These are phyloP conservation scores for Calliopsis andreniformis DNA, from an alignment of 1,140 invertebrate genomes.

Conservation along the genomic window DNA sequence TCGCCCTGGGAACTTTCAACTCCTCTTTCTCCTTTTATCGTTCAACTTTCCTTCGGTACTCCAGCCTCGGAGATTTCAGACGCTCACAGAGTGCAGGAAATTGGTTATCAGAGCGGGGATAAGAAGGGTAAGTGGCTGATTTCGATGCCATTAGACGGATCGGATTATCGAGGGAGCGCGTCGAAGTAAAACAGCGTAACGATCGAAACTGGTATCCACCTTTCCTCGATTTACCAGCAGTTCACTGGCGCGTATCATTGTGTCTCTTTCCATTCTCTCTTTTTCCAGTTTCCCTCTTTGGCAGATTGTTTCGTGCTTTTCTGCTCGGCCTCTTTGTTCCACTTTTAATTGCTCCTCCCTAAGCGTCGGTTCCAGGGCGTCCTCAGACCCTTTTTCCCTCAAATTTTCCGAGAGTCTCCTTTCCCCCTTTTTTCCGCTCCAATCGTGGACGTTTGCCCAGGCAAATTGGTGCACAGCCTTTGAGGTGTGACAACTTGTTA, in stretches of 20 bases:
- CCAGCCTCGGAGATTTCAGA: too few relatives aligned
- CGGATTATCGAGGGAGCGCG: not conserved
- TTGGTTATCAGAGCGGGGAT: too few relatives aligned
- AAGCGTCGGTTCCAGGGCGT: constrained; percentile 1
- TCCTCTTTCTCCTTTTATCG: too few relatives aligned
- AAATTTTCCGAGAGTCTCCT: constrained; percentile 36
- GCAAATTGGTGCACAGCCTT: constrained; percentile 20
- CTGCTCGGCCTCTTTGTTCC: constrained; percentile 16
- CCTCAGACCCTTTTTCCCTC: constrained; percentile 6
- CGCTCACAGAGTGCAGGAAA: too few relatives aligned
- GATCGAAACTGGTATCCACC: constrained; percentile 24
- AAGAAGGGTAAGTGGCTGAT: too few relatives aligned
- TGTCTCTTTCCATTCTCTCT: not conserved
- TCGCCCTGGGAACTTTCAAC: too few relatives aligned
- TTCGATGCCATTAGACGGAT: too few relatives aligned
- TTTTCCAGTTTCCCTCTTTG: not conserved
- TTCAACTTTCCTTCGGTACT: too few relatives aligned
- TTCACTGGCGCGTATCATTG: constrained; percentile 16
- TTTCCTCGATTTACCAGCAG: constrained; percentile 9
- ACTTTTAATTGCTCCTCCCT: constrained; percentile 39
- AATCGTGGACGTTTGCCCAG: constrained; percentile 6
- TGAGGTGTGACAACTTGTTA: not conserved
- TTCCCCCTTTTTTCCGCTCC: not conserved
- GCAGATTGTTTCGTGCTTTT: constrained; percentile 16
- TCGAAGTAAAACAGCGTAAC: not conserved